Percentiles rank a stretch among this genome's conserved stretches.
These are phyloP conservation scores for Belgica antarctica DNA, from an alignment of 2,888 invertebrate genomes.

Conservation along the genomic window DNA sequence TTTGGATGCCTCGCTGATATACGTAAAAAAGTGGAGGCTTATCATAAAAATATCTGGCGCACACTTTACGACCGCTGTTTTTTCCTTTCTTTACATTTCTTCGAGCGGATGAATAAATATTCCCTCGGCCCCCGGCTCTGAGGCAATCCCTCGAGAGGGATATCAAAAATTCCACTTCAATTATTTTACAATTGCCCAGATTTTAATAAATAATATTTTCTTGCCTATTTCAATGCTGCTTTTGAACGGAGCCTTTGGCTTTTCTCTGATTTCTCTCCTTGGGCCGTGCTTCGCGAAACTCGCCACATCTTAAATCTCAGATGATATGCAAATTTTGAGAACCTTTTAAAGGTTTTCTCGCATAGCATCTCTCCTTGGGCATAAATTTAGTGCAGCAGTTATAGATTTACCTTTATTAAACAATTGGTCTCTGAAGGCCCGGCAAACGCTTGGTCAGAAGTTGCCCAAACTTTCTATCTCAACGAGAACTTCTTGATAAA, in stretches of 20 bases:
- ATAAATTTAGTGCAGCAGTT: constrained; percentile 4
- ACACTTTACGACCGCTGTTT: neutral
- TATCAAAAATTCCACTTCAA: constrained; percentile 36
- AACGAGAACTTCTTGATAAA: neutral
- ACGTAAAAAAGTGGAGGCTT: neutral
- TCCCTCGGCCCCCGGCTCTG: no score
- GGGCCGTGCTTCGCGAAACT: constrained; percentile 3
- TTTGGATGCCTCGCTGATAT: no score
- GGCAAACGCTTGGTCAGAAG: no score
- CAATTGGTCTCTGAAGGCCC: constrained; percentile 29
- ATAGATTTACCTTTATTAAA: constrained; percentile 22
- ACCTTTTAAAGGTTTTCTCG: constrained; percentile 13
- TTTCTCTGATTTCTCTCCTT: neutral
- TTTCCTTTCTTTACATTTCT: neutral
- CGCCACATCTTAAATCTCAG: constrained; percentile 42
- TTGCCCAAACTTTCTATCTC: neutral
- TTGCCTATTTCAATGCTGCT: neutral
- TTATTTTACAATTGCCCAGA: constrained; percentile 41
- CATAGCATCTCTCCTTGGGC: neutral
- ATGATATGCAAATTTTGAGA: constrained; percentile 38
- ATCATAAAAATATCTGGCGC: constrained; percentile 19
- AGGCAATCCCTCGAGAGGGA: constrained; percentile 14
- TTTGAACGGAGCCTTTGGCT: neutral
- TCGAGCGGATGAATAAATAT: neutral
- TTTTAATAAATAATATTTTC: constrained; percentile 34